A percentile compares a stretch with the other conserved stretches of the same genome.
These are phyloP conservation scores for Selene dorsalis DNA, from an alignment of 2,797 vertebrate genomes.

Conservation along the genomic window DNA sequence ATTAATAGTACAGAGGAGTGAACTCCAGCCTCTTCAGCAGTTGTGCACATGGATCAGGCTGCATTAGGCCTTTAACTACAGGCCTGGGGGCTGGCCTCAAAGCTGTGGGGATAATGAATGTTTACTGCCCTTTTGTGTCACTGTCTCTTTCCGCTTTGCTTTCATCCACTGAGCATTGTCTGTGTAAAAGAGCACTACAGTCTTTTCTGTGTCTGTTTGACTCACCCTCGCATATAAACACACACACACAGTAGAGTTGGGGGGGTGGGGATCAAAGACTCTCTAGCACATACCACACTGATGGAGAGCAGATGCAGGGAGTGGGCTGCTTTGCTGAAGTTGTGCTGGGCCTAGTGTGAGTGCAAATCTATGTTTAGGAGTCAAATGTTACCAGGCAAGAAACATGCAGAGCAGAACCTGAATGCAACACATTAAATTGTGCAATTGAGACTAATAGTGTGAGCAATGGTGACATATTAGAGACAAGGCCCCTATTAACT, in stretches of 20 bases:
- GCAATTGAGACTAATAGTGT: slow-evolving; percentile 55
- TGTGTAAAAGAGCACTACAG: slow-evolving; percentile 71
- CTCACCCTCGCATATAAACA: slow-evolving; percentile 54
- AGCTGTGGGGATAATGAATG: slow-evolving; percentile 70
- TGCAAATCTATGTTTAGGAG: slow-evolving; percentile 77
- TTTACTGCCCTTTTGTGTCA: slow-evolving; percentile 80
- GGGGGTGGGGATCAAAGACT: slow-evolving; percentile 81
- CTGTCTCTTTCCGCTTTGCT: slow-evolving; percentile 67
- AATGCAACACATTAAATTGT: slow-evolving; percentile 54
- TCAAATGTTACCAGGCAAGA: slow-evolving; percentile 72
- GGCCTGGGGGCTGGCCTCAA: slow-evolving; percentile 54
- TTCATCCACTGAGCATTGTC: slow-evolving; percentile 76
- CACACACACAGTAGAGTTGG: slow-evolving; percentile 55
- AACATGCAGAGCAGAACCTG: slow-evolving; percentile 52
- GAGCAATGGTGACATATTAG: slow-evolving; percentile 60
- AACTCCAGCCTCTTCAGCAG: slow-evolving; percentile 60
- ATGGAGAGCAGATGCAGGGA: slow-evolving; percentile 87
- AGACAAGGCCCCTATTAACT: slow-evolving; percentile 59
- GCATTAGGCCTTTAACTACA: slow-evolving; percentile 57
- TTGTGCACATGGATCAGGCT: slow-evolving; percentile 59
- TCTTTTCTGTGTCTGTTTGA: slow-evolving; percentile 73
- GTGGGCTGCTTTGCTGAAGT: slow-evolving; percentile 76
- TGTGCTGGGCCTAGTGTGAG: slow-evolving; percentile 68
- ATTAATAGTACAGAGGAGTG: slow-evolving; percentile 63
- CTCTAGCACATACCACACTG: slow-evolving; percentile 84